Conservation (phyloP, 2,113 vertebrate genomes). For the Otocyon megalotis region DNA sequence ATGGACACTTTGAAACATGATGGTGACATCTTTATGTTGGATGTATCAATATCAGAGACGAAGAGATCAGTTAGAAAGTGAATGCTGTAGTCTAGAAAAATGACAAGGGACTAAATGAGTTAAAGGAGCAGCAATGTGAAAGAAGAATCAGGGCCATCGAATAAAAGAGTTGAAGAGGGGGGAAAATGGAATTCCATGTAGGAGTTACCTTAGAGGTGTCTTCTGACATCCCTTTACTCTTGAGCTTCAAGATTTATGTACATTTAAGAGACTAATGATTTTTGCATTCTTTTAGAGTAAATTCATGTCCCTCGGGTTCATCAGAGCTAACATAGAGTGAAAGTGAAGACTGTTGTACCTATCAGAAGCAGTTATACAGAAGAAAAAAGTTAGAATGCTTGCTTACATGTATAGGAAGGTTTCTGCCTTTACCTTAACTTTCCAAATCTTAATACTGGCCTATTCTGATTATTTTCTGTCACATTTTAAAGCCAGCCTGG, state of each 20-base stretch:
- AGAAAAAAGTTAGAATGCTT: slow-evolving; percentile 6
- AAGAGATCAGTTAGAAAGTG: neutral
- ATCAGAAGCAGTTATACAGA: neutral
- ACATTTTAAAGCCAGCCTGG: slow-evolving; percentile 62
- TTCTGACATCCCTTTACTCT: neutral
- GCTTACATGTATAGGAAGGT: neutral
- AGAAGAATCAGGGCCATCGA: neutral
- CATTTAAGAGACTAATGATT: neutral
- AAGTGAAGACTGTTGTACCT: neutral
- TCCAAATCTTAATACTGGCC: neutral
- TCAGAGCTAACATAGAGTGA: neutral
- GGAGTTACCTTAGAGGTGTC: neutral
- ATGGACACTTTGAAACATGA: neutral
- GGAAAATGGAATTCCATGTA: neutral
- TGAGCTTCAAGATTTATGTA: neutral
- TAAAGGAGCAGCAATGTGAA: neutral
- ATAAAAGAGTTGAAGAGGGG: neutral
- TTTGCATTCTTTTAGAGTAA: neutral
- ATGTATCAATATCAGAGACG: neutral
- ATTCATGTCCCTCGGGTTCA: neutral
- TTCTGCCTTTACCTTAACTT: slow-evolving; percentile 39
- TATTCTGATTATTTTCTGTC: neutral
- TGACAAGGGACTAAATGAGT: neutral
- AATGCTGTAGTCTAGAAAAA: neutral
- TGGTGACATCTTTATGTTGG: neutral